These are phyloP conservation scores for Liparis tanakae DNA, from an alignment of 2,797 vertebrate genomes.

Conservation along the genomic window DNA sequence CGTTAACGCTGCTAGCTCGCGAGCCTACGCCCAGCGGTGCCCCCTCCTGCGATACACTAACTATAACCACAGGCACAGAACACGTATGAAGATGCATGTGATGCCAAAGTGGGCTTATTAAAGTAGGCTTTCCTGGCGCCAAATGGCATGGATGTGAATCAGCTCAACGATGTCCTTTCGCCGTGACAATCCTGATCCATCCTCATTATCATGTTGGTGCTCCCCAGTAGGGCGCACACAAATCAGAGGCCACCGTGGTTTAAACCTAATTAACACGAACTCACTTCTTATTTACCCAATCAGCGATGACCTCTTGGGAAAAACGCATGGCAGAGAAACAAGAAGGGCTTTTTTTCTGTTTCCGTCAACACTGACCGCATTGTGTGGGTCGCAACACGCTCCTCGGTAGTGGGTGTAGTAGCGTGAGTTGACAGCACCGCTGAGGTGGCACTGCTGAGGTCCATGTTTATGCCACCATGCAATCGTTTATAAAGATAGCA, in stretches of 20 bases:
- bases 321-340: conserved; percentile 19
- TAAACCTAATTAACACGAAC: background rate
- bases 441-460: background rate
- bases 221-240: background rate
- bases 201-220: background rate
- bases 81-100: background rate
- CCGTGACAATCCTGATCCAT: background rate
- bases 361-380: conserved; percentile 50
- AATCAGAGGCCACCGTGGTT: background rate
- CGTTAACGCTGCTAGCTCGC: conserved; percentile 49
- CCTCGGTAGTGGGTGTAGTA: background rate
- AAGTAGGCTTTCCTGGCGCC: background rate
- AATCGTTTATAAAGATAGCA: too few species aligned
- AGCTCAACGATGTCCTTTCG: background rate
- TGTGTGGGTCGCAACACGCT: conserved; percentile 25
- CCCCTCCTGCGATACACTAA: background rate
- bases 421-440: background rate
- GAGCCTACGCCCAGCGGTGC: conserved; percentile 65
- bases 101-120: background rate
- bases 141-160: background rate
- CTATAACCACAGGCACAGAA: background rate
- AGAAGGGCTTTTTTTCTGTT: conserved; percentile 18
- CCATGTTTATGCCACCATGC: background rate
- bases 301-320: conserved; percentile 10
- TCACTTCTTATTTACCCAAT: background rate